A percentile compares a stretch with the other conserved stretches of the same genome.
Conservation (phyloP, 2,113 vertebrate genomes). For the Daubentonia madagascariensis region DNA sequence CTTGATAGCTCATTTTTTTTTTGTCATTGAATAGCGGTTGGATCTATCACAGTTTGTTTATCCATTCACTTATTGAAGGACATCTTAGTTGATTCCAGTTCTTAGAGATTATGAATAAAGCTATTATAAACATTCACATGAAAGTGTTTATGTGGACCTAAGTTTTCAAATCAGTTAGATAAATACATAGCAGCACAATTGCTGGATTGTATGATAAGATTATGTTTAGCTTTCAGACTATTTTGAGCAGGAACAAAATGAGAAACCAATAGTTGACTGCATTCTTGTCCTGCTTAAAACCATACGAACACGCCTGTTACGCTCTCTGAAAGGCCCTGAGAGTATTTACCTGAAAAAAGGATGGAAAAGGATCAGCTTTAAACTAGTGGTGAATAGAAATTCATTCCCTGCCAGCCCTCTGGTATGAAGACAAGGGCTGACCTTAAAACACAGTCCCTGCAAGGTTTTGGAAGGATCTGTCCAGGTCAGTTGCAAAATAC, state of each 20-base stretch:
- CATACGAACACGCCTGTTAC: not conserved
- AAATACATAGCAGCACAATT: not conserved
- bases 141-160: not conserved
- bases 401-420: not conserved
- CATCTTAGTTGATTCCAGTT: not conserved
- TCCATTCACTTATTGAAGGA: not conserved
- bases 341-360: not conserved
- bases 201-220: not conserved
- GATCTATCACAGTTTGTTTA: not conserved
- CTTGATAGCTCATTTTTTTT: not conserved
- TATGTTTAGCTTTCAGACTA: not conserved
- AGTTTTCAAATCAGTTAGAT: not conserved
- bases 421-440: not conserved
- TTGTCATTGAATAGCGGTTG: not conserved
- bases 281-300: not conserved
- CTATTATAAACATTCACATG: not conserved
- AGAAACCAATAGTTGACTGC: not conserved
- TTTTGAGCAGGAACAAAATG: not conserved
- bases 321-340: not conserved
- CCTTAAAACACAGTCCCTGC: not conserved
- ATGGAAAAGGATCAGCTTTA: not conserved
- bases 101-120: not conserved
- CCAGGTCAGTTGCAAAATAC: not conserved
- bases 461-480: not conserved
- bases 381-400: not conserved